phyloP scores from a whole-genome alignment of 1,140 invertebrate genomes.

The Ips typographus region DNA sequence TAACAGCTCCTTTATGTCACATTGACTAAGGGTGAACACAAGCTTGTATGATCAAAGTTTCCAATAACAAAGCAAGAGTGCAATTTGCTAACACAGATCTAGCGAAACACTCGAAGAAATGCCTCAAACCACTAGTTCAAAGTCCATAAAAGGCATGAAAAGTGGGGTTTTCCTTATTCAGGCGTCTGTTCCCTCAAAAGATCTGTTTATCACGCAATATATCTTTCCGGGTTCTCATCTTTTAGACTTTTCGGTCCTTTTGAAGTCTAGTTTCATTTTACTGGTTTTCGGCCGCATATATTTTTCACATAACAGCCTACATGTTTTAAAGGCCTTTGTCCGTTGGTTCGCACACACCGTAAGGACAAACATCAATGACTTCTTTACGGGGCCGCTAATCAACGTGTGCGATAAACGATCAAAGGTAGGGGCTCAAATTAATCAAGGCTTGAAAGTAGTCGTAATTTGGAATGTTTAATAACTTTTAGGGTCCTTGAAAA shows the following conservation, averaged over 20 bases:
- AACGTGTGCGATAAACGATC: background rate
- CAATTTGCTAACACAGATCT: conserved; percentile 7
- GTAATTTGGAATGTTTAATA: conserved; percentile 18
- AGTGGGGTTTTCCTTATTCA: conserved; percentile 28
- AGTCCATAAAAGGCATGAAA: conserved; percentile 18
- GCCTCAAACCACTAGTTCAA: background rate
- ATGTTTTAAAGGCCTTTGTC: conserved; percentile 7
- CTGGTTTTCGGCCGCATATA: conserved; percentile 1
- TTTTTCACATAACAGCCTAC: conserved; percentile 3
- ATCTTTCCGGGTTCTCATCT: conserved; percentile 16
- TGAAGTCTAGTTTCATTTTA: conserved; percentile 15
- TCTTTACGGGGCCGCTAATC: background rate
- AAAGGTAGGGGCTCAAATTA: background rate
- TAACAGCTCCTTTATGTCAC: background rate
- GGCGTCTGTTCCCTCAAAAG: conserved; percentile 23
- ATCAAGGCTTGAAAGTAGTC: conserved; percentile 1
- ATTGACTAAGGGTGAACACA: no score
- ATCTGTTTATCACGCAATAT: conserved; percentile 38
- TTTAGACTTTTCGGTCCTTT: conserved; percentile 13
- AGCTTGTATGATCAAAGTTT: conserved; percentile 8
- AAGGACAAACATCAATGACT: background rate
- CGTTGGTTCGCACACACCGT: background rate
- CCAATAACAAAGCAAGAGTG: conserved; percentile 11
- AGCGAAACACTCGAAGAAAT: conserved; percentile 21
- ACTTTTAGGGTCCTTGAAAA: background rate